These are phyloP conservation scores for Myopa testacea DNA, from an alignment of 2,888 invertebrate species.

Conservation along the genomic window DNA sequence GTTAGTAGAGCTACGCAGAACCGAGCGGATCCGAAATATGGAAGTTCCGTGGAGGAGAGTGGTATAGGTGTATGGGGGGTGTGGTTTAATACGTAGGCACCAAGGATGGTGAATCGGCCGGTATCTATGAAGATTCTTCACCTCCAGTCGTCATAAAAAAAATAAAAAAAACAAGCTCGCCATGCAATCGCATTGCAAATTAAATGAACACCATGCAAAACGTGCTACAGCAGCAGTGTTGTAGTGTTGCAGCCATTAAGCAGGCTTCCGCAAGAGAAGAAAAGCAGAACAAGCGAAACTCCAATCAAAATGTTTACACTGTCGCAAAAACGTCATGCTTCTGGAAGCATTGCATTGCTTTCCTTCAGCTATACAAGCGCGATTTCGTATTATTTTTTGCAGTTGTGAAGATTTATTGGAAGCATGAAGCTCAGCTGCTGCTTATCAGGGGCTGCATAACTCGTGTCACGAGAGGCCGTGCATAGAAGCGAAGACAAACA, in stretches of 20 bases:
- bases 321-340: background rate
- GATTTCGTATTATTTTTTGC: background rate
- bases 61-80: no score
- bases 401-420: background rate
- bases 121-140: no score
- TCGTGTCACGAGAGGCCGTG: background rate
- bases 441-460: background rate
- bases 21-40: no score
- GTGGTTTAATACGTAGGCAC: no score
- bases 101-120: no score
- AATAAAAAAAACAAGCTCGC: no score
- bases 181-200: background rate
- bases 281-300: background rate
- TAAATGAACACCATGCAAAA: background rate
- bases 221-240: background rate
- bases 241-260: background rate
- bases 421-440: constrained; percentile 3
- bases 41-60: no score
- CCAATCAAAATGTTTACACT: background rate
- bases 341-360: background rate
- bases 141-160: no score
- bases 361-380: background rate
- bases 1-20: no score
- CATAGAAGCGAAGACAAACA: no score
- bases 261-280: background rate